Base-by-base conservation (phyloP, 2,797 vertebrate species). In the Lateolabrax maculatus region DNA sequence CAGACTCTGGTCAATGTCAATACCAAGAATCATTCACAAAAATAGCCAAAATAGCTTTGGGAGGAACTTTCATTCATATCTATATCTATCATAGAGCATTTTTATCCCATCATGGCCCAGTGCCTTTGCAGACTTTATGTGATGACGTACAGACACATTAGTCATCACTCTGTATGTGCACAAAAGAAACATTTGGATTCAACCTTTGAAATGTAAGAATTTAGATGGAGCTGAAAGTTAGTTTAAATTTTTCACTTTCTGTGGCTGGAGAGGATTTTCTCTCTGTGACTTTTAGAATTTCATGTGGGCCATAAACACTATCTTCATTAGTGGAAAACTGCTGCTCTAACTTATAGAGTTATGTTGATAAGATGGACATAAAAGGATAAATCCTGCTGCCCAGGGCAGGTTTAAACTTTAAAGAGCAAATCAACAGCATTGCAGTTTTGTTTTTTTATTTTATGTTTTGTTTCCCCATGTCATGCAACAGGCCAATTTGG, bases 361-460 rank as follows among this genome's bases (percentile, higher is more conserved):
- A 16, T 39, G 23, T 29, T 75, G 56, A 77, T 63, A 39, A 68
- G 27, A 60, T 29, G 49, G 25, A 21, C 4, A 1, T 46, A 23
- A 63, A 9, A 39, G 29, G n/a, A 64, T n/a, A 64, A 71, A 60
- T 23, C 23, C n/a, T n/a, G n/a, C 36, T 31, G 43, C 18, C 65
- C 49, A 53, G 18, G 29, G 25, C 12, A 31, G 46, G 34, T 56
- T 57, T 51, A 66, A 56, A 66, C n/a, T 57, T 64, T 46, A 19
- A 69, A 75, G 21, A 62, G 48, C 25, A 62, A 66, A 60, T 65
- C 43, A 62, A 34, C 55, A 48, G n/a, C 23, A 27, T 5, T 44
- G 29, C 49, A n/a, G 55, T 12, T 2, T 60, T 48, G 25, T 56
- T 34, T 65, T 44, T 0, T 5, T 39, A 31, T 62, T 25, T n/a